Evolutionary conservation across 2,113 vertebrate species (phyloP).

Genomic region (Sarotherodon lohbergeri): DNA sequence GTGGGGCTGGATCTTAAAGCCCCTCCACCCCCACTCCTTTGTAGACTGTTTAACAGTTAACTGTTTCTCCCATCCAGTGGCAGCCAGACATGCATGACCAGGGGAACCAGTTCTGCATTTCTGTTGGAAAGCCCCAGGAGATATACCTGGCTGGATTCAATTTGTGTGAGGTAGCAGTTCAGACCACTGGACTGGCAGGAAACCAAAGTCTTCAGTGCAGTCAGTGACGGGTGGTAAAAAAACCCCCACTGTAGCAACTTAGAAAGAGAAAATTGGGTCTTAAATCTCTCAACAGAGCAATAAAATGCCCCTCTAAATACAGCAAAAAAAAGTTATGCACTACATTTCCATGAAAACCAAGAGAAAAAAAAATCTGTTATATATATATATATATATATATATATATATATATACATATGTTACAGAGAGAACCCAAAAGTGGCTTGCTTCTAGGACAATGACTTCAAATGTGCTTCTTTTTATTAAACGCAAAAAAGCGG

Average conservation of each 20-base stretch:
- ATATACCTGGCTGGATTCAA: slow-evolving; percentile 25
- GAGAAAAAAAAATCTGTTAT: background rate
- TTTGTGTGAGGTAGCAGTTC: background rate
- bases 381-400: too few species aligned
- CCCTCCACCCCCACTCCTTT: slow-evolving; percentile 8
- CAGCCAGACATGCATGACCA: slow-evolving; percentile 28
- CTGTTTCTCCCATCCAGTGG: slow-evolving; percentile 8
- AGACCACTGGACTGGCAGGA: background rate
- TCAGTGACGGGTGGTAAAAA: background rate
- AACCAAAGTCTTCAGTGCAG: background rate
- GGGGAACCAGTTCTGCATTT: slow-evolving; percentile 57
- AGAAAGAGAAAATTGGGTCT: background rate
- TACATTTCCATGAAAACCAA: background rate
- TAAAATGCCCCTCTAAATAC: background rate
- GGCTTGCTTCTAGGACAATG: background rate
- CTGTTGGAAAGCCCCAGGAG: slow-evolving; percentile 8
- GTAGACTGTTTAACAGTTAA: slow-evolving; percentile 32
- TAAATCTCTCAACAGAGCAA: background rate
- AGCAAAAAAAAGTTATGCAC: background rate
- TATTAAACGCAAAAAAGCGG: background rate
- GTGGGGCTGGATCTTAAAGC: slow-evolving; percentile 44
- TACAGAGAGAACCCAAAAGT: background rate
- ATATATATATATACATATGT: too few species aligned
- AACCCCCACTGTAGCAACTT: background rate
- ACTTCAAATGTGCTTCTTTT: background rate